Percentiles rank a stretch among this genome's conserved stretches.
Evolutionary conservation across 2,113 vertebrate genomes (phyloP).

Genomic region (Beaufortia kweichowensis): DNA sequence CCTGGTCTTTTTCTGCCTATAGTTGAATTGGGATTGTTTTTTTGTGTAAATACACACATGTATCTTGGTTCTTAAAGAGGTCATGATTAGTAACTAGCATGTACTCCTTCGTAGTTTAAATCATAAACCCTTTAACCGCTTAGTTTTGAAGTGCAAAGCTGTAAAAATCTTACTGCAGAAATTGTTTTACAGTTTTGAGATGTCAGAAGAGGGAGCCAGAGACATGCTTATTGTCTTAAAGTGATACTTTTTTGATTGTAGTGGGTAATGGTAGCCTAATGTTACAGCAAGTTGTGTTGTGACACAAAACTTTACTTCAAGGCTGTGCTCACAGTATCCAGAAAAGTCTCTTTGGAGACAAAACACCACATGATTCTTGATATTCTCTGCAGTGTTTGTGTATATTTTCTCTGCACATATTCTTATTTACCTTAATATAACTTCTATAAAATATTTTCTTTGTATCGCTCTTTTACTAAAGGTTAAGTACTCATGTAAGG

Average conservation of each 20-base stretch:
- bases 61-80: no score
- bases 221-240: not conserved
- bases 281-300: not conserved
- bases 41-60: no score
- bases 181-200: not conserved
- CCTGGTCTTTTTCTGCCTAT: not conserved
- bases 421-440: not conserved
- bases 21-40: not conserved
- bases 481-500: no score
- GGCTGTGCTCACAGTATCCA: not conserved
- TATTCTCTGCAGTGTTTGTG: not conserved
- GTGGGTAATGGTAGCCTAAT: not conserved
- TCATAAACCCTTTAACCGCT: no score
- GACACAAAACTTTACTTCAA: no score
- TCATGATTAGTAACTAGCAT: no score
- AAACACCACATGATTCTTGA: not conserved
- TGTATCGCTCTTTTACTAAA: not conserved
- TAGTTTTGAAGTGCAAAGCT: no score
- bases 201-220: slow-evolving; percentile 61
- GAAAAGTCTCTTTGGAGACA: not conserved
- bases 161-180: no score
- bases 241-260: not conserved
- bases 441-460: no score
- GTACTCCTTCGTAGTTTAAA: no score
- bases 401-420: not conserved